Base-by-base conservation (phyloP, 2,888 invertebrate genomes). In the Nemapogon koenigi region DNA sequence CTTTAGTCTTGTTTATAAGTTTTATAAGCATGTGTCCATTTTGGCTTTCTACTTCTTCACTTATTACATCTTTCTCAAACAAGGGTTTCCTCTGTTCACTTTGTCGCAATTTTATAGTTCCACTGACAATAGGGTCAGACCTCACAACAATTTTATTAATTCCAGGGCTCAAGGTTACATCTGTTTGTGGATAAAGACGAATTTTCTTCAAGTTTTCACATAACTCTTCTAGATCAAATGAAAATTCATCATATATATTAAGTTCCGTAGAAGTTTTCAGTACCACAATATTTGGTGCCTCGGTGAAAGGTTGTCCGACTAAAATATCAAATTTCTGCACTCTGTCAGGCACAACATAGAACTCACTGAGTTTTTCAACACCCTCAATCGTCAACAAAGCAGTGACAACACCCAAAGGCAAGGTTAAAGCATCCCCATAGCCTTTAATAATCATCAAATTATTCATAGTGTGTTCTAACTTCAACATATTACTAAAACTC, bases 261-360 rank as follows among this genome's bases (percentile, higher is more conserved):
- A 45, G 37, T 10, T 40, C 11, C 7, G 38, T 41, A 1, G 43
- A 16, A 7, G 44, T 45, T 27, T 45, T 45, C 6, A 40, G 14
- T 1, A 44, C 38, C 1, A 44, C 30, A 2, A 44, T 27, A 28
- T 43, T 15, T n/a, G 40, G 36, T 1, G 43, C 18, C 16, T 41
- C 41, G 2, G 42, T 45, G 27, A 39, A 29, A 3, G 33, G 16
- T 17, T 41, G 41, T 2, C 43, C 41, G 3, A 44, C 32, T 11
- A 43, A 29, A 19, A 41, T 26, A 32, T 43, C 41, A n/a, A 28
- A 14, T 8, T 41, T 35, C 26, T 41, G 44, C 13, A 36, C 7
- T 3, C 25, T 25, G 27, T 44, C 42, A 1, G 42, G 35, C 3
- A 42, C 44, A 11, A 44, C 16, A 25, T 37, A 42, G 19, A 39